phyloP scores from a whole-genome alignment of 2,113 vertebrate genomes.

The Corythoichthys intestinalis region DNA sequence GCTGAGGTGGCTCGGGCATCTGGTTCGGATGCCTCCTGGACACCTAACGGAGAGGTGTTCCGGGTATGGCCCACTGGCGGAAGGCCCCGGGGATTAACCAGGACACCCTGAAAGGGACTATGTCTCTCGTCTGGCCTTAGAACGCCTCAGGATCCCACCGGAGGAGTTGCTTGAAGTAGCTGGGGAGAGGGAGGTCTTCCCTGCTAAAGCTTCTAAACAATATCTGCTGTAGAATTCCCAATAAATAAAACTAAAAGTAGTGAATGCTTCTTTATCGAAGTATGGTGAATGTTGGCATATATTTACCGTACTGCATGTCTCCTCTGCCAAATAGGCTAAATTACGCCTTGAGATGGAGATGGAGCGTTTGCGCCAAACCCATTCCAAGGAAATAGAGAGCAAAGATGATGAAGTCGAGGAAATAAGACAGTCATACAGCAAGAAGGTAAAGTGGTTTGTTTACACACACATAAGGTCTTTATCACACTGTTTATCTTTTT shows the following conservation, averaged over 20 bases:
- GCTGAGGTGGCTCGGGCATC: too few species aligned
- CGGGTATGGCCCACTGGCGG: too few species aligned
- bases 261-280: background rate
- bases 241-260: background rate
- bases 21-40: too few species aligned
- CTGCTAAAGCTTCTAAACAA: background rate
- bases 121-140: too few species aligned
- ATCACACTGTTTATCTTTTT: too few species aligned
- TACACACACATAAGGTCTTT: too few species aligned
- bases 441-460: constrained; percentile 77
- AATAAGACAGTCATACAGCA: constrained; percentile 91
- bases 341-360: constrained; percentile 97
- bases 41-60: too few species aligned
- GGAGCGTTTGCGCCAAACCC: constrained; percentile 89
- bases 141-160: too few species aligned
- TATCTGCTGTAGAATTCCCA: background rate
- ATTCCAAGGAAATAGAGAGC: constrained; percentile 90
- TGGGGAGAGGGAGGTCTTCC: too few species aligned
- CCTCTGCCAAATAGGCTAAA: constrained; percentile 78
- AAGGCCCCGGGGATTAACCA: too few species aligned
- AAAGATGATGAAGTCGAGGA: constrained; percentile 96
- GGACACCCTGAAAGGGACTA: too few species aligned
- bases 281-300: background rate
- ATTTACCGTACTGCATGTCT: background rate
- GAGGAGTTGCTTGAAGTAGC: too few species aligned